phyloP scores from a whole-genome alignment of 2,797 vertebrate genomes.

The Atherinosoma microstoma region DNA sequence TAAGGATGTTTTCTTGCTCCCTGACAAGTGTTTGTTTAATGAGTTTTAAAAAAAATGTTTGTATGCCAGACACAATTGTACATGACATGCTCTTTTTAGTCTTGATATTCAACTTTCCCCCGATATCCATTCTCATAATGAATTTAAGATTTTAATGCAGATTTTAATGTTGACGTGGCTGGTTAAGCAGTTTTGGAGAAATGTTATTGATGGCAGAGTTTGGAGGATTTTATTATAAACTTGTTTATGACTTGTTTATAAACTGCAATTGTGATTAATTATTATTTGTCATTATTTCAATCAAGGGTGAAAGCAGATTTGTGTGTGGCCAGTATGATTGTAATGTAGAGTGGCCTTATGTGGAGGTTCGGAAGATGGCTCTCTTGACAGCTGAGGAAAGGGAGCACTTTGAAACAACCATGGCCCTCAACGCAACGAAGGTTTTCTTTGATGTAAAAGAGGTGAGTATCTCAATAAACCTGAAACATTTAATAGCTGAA shows the following conservation, averaged over 20 bases:
- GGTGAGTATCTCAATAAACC: conserved; percentile 42
- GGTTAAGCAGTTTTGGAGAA: too few relatives aligned
- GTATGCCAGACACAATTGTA: too few relatives aligned
- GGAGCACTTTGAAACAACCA: conserved; percentile 61
- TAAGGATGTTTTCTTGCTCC: too few relatives aligned
- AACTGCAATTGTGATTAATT: not conserved
- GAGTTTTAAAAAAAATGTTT: too few relatives aligned
- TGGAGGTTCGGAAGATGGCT: conserved; percentile 75
- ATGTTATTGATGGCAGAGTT: not conserved
- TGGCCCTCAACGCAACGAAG: conserved; percentile 7
- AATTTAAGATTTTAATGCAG: too few relatives aligned
- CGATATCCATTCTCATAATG: too few relatives aligned
- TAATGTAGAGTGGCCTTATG: conserved; percentile 56
- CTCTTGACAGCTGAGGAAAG: conserved; percentile 68
- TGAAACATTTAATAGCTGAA: too few relatives aligned
- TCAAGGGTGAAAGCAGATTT: conserved; percentile 67
- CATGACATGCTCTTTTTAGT: too few relatives aligned
- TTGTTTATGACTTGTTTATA: too few relatives aligned
- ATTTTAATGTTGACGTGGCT: too few relatives aligned
- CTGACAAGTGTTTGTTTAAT: too few relatives aligned
- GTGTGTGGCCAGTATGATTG: conserved; percentile 63
- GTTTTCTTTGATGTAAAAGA: conserved; percentile 47
- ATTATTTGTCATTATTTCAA: not conserved
- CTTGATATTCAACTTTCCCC: too few relatives aligned
- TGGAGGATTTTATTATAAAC: not conserved